Evolutionary conservation across 2,797 vertebrate genomes (phyloP), one percentile per base, ranked within the genome.

Genomic region (Pseudomugil tenellus): DNA sequence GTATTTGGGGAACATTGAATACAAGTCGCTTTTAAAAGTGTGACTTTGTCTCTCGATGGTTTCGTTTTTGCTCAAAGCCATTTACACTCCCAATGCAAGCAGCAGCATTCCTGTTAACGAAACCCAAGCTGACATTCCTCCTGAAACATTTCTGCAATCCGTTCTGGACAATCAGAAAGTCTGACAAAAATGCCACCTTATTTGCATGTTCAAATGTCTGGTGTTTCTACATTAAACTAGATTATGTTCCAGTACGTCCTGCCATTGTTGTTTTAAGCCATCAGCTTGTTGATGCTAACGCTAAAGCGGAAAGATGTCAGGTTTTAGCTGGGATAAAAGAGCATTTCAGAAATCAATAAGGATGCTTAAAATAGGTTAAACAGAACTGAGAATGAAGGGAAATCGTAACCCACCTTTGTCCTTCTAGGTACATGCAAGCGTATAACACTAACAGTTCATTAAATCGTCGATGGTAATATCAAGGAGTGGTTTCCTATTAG

Each of bases 401-500:
- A 54, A 51, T 14, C 17, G 17, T 21, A 16, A 39, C 39, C 11
- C 16, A 52, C 21, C 0, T 32, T 7, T 7, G 17, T 16, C 3
- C 4, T 26, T n/a, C 21, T 17, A 49, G 57, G 39, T 79, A 63
- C 29, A 37, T 0, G 26, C 21, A 37, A 32, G 46, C 26, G 31
- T 73, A 57, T 6, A 37, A 19, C 35, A 41, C 19, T 54, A 49
- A 46, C 46, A 31, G 31, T 39, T 65, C 19, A 14, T 51, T 2
- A 14, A 63, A 26, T 51, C 35, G 66, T 72, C 70, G 65, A 55
- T 9, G 75, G 72, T 67, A 70, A 65, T 35, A 49, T 61, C 31
- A 73, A 80, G 69, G 79, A 82, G 72, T 56, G 85, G 80, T 72
- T 84, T 28, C 37, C 25, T 12, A 13, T 55, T 37, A 37, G 13